Evolutionary conservation across 2,113 vertebrate genomes (phyloP), one percentile per base, ranked within the genome.

Genomic region (Toxotes jaculatrix): DNA sequence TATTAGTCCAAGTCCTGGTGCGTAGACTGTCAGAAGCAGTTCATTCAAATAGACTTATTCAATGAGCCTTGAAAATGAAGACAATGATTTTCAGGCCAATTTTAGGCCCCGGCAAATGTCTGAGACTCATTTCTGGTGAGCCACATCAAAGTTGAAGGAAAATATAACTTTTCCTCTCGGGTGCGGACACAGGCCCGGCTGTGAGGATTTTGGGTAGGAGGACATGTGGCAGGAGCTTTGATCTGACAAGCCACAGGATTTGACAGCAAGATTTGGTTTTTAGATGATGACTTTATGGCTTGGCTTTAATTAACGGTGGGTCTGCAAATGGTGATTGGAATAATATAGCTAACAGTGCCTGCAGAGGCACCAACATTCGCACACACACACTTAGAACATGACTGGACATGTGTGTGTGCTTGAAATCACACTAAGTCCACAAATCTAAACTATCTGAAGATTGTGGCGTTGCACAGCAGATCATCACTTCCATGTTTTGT

Each of bases 81-180:
- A 87, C 79, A 84, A 87, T 67, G 79, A 80, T 68, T 70, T 80
- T 80, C 43, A 36, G 56, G 76, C 63, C 73, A 83, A 62, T 82
- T 91, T 93, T 87, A 62, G 87, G 86, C 72, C 72, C 31, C 34
- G 31, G 76, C 77, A 82, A 56, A 90, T 65, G 89, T 83, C 86
- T 87, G 78, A 79, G 88, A 89, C 79, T 89, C 81, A 86, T 91
- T 93, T 91, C 85, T 86, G 79, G 87, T 74, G 56, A 70, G 77
- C 93, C 92, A 93, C 92, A 93, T 95, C 90, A 93, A 89, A 93
- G 92, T 47, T 45, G 23, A 40, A 84, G 84, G 69, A 82, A 92
- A 88, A 88, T 90, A 51, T 70, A 89, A 86, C 73, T 89, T 92
- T 92, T 88, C 83, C 91, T 93, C 86, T 87, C 71, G 86, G 91